Evolutionary conservation across 2,113 vertebrate genomes (phyloP).

Genomic region (Aphelocoma coerulescens): DNA sequence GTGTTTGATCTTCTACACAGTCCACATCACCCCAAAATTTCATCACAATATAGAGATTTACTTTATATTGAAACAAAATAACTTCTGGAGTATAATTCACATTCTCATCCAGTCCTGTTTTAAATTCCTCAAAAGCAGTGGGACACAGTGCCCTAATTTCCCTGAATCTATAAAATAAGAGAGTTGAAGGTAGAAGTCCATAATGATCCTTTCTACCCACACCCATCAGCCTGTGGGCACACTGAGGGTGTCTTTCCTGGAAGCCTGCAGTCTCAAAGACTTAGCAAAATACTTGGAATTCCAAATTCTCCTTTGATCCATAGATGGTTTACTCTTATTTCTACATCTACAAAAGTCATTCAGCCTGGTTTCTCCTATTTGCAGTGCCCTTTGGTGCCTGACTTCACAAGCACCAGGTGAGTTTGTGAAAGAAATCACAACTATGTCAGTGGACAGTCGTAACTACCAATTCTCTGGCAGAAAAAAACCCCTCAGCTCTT

Average conservation of each 20-base stretch:
- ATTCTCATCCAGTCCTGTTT: neutral
- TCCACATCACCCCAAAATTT: neutral
- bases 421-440: neutral
- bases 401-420: neutral
- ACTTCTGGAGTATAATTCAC: neutral
- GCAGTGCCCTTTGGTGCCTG: neutral
- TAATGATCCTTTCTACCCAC: neutral
- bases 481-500: neutral
- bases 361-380: neutral
- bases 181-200: neutral
- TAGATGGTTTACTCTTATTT: neutral
- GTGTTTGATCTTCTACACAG: neutral
- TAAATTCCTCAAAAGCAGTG: neutral
- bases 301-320: neutral
- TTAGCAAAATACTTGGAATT: neutral
- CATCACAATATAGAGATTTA: neutral
- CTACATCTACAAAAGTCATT: neutral
- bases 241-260: neutral
- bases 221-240: neutral
- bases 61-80: neutral
- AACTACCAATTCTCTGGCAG: neutral
- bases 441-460: neutral
- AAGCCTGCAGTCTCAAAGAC: neutral
- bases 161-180: neutral
- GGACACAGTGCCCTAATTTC: neutral